Base-by-base conservation (phyloP, 2,797 vertebrate genomes). In the Telmatherina bonti region DNA sequence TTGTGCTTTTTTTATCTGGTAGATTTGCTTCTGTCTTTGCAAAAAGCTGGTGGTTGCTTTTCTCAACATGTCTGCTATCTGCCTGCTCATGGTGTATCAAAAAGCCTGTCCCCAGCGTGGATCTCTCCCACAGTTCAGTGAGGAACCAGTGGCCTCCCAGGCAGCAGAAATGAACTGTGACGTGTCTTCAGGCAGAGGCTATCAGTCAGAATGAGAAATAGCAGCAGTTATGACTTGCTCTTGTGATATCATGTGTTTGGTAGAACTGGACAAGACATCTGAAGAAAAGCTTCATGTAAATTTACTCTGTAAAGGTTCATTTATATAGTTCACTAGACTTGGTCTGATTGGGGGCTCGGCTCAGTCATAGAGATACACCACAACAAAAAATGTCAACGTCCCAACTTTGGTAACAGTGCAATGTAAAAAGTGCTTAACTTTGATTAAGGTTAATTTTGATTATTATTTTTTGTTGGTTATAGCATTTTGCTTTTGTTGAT, bases 161-260 rank as follows among this genome's bases (percentile, higher is more conserved):
- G 79, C 72, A 72, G 76, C 77, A 66, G 66, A 76, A 86, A 89
- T 88, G 83, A 88, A 83, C 66, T 80, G 75, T 74, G 83, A 79
- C 72, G 75, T 68, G 76, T 67, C 79, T 82, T 27, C 60, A 86
- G 85, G 76, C 70, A 78, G 67, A 76, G 38, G 60, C 16, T 78
- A 62, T 74, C 70, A 75, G 70, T 56, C 35, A 7, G 49, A 65
- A 24, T 67, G 67, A 79, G 73, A 38, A 15, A 22, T 16, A 59
- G 66, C 62, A 59, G 69, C 56, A 61, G 43, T 74, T 53, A 55
- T 43, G 69, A 74, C 63, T 71, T 54, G 54, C 51, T 66, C 43
- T 69, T 57, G 31, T 71, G 66, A 68, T 62, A 7, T 62, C 12
- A 13, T 38, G 15, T 24, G 15, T 16, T 54, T 63, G 60, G 64